Base-by-base conservation (phyloP, 1,140 invertebrate species). In the Phymastichus coffea region DNA sequence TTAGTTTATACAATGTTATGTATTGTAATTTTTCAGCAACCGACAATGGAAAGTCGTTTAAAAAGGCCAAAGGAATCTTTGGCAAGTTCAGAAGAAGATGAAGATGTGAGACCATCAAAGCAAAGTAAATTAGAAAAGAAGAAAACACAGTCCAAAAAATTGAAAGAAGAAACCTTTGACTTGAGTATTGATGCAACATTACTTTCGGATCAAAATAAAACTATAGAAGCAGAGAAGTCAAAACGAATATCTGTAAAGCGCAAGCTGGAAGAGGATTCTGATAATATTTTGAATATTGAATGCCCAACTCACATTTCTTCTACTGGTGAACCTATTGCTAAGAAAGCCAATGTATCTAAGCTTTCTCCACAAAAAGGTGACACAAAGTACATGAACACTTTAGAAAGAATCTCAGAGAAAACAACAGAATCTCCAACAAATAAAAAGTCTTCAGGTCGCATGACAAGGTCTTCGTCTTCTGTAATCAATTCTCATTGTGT, bases 11-110 rank as follows among this genome's bases (percentile, higher is more conserved):
- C n/a, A n/a, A n/a, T n/a, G n/a, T n/a, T n/a, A n/a, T n/a, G n/a
- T n/a, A n/a, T n/a, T n/a, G n/a, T n/a, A n/a, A n/a, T n/a, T n/a
- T n/a, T n/a, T n/a, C n/a, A n/a, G n/a, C n/a, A n/a, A n/a, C n/a
- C n/a, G n/a, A n/a, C n/a, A n/a, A n/a, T n/a, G n/a, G n/a, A n/a
- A n/a, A n/a, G n/a, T n/a, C n/a, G n/a, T n/a, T 8, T 15, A 12
- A 75, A 74, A 43, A 61, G 70, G 23, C 62, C 61, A 2, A 68
- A 67, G 28, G 48, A 44, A 14, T 15, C 23, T 7, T 15, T 15
- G 15, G 57, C 38, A 4, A 68, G 63, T 49, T 70, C 70, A 2
- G 70, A 71, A n/a, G 70, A 72, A 22, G 70, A 71, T 20, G 52
- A 58, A 4, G 26, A n/a, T 14, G 23, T 30, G 15, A 62, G 59